Evolutionary conservation across 2,797 vertebrate genomes (phyloP).

Genomic region (Coluber constrictor): DNA sequence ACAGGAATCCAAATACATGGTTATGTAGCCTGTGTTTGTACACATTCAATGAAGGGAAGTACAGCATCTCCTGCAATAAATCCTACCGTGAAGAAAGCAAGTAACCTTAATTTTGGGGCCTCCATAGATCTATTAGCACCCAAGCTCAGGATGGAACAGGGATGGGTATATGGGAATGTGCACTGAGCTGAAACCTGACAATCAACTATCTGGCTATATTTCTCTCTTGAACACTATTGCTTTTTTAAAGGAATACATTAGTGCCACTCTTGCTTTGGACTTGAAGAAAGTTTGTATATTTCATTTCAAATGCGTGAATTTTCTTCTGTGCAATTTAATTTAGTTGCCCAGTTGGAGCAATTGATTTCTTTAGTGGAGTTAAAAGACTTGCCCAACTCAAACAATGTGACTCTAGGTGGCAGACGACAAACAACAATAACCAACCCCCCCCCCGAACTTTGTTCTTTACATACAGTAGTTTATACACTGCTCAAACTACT

Average conservation of each 20-base stretch:
- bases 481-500: too few relatives aligned
- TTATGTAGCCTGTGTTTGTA: not conserved
- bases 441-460: not conserved
- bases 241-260: not conserved
- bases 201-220: not conserved
- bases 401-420: not conserved
- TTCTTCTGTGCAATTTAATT: not conserved
- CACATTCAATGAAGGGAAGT: not conserved
- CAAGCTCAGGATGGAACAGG: not conserved
- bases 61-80: not conserved
- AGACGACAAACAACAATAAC: not conserved
- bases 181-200: not conserved
- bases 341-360: not conserved
- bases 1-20: not conserved
- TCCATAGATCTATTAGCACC: not conserved
- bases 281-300: not conserved
- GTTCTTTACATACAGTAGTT: too few relatives aligned
- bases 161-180: not conserved
- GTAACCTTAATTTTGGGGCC: not conserved
- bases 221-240: not conserved
- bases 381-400: not conserved
- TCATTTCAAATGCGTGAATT: not conserved
- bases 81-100: not conserved
- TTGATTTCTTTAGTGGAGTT: not conserved
- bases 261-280: not conserved